Conservation (phyloP, 2,113 vertebrate genomes). For the Harpagus bidentatus region DNA sequence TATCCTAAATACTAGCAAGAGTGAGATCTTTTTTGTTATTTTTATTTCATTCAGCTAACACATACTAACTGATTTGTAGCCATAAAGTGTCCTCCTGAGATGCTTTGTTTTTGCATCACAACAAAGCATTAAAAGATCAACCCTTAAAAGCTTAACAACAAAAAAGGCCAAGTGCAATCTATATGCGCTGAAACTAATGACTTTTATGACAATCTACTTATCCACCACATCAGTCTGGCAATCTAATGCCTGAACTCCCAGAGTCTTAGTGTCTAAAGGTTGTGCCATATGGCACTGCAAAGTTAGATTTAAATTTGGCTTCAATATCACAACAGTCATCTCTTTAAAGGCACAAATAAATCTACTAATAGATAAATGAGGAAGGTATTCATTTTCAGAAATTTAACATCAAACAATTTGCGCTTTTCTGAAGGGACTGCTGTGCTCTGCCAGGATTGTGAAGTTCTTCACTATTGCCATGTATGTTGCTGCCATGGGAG, state of each 20-base stretch:
- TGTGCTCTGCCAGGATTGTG: neutral
- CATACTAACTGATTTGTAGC: neutral
- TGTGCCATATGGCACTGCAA: slow-evolving; percentile 35
- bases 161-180: slow-evolving; percentile 6
- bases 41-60: neutral
- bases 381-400: neutral
- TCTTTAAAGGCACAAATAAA: neutral
- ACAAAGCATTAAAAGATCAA: slow-evolving; percentile 46
- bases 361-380: neutral
- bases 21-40: neutral
- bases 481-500: neutral
- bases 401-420: neutral
- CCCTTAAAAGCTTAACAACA: slow-evolving; percentile 23
- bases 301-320: neutral
- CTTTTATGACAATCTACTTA: slow-evolving; percentile 52
- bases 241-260: neutral
- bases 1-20: neutral
- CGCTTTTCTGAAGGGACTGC: neutral
- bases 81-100: neutral
- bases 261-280: neutral
- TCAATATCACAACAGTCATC: neutral
- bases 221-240: neutral
- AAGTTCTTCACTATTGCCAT: neutral
- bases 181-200: slow-evolving; percentile 6
- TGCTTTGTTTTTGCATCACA: neutral